Conservation (phyloP, 2,113 vertebrate species). For the Crotalus horridus region DNA sequence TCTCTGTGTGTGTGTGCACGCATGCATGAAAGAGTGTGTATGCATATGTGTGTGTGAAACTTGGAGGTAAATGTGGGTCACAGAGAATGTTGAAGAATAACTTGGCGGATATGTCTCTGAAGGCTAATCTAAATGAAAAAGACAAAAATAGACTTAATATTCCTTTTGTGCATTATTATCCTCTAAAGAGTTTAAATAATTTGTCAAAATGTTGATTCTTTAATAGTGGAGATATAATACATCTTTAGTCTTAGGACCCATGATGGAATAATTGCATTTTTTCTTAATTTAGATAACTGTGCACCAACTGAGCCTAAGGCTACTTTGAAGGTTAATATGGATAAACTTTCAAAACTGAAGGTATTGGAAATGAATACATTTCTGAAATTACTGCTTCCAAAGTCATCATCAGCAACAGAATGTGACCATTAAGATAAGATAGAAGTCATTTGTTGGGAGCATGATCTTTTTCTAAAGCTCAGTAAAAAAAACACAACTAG, state of each 20-base stretch:
- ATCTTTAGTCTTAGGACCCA: constrained; percentile 25
- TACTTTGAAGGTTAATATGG: constrained; percentile 25
- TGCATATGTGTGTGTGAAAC: background rate
- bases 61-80: background rate
- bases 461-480: constrained; percentile 29
- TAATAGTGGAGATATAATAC: background rate
- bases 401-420: background rate
- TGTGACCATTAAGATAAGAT: constrained; percentile 14
- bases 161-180: constrained; percentile 22
- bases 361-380: constrained; percentile 3
- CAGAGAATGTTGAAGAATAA: background rate
- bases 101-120: background rate
- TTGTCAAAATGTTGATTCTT: background rate
- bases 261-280: constrained; percentile 27
- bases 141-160: constrained; percentile 13
- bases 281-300: constrained; percentile 12
- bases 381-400: constrained; percentile 17
- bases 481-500: constrained; percentile 1
- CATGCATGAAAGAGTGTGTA: no score
- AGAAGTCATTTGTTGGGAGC: background rate
- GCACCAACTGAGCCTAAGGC: constrained; percentile 14
- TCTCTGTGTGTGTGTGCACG: background rate
- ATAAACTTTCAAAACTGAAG: constrained; percentile 41
- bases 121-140: background rate
- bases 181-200: constrained; percentile 22